Evolutionary conservation across 2,113 vertebrate species (phyloP).

Genomic region (Fregetta grallaria): DNA sequence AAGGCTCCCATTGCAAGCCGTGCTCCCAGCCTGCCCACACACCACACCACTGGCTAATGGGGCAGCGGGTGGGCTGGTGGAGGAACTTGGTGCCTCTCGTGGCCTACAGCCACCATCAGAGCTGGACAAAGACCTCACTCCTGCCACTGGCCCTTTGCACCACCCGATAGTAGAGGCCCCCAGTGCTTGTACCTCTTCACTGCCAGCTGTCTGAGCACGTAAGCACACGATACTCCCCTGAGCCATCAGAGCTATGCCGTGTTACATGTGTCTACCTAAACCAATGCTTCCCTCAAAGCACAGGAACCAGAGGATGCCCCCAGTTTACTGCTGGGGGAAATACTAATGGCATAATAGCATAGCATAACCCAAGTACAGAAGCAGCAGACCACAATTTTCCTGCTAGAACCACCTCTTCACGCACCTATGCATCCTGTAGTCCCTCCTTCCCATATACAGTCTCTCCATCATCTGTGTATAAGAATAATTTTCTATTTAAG

Average conservation of each 20-base stretch:
- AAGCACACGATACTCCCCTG: rapidly evolving
- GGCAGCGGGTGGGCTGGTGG: background rate
- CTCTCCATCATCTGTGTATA: background rate
- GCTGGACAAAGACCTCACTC: background rate
- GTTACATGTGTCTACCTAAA: background rate
- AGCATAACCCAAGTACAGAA: background rate
- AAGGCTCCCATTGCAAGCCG: background rate
- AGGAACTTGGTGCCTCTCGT: rapidly evolving
- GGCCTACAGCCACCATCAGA: background rate
- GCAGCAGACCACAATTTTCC: background rate
- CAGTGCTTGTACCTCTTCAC: background rate
- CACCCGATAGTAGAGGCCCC: background rate
- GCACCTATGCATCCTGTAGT: background rate
- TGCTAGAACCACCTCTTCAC: background rate
- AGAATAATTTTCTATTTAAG: background rate
- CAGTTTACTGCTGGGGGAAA: background rate
- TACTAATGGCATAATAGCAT: background rate
- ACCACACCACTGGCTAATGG: rapidly evolving
- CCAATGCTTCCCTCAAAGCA: background rate
- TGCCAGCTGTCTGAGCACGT: background rate
- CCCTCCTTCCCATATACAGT: background rate
- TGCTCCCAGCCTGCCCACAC: background rate
- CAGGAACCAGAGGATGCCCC: background rate
- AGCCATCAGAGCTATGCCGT: background rate
- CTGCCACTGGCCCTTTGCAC: background rate